A percentile compares a stretch with the other conserved stretches of the same genome.
These are phyloP conservation scores for Lepidostoma basale DNA, from an alignment of 1,140 invertebrate species.

Conservation along the genomic window DNA sequence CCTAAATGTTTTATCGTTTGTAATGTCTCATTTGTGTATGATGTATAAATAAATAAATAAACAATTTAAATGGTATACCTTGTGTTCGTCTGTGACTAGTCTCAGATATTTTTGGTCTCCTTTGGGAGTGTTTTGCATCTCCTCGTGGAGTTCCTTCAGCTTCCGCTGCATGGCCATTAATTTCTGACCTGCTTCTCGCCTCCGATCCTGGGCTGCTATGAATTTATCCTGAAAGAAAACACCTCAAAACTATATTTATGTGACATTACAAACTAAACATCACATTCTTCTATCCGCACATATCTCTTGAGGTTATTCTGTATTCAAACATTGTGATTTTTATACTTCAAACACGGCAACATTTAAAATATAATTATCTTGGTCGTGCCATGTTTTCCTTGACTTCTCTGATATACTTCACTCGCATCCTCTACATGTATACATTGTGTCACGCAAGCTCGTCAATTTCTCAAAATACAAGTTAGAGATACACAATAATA, in stretches of 20 bases:
- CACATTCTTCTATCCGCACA: background rate
- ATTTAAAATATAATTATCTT: no score
- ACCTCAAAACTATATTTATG: background rate
- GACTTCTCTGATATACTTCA: no score
- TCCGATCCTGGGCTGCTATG: constrained; percentile 64
- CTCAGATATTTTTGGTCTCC: constrained; percentile 71
- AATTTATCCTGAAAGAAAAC: constrained; percentile 59
- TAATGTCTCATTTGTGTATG: no score
- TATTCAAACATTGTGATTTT: no score
- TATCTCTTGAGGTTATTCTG: no score
- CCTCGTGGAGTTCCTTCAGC: constrained; percentile 68
- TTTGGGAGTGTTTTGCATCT: constrained; percentile 71
- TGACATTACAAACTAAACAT: background rate
- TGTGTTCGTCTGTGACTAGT: constrained; percentile 59
- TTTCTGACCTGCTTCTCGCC: constrained; percentile 63
- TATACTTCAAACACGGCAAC: no score
- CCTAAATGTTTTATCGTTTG: no score
- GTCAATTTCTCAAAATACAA: no score
- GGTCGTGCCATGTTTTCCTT: no score
- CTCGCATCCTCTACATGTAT: no score
- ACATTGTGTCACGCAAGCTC: no score
- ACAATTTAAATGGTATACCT: constrained; percentile 48
- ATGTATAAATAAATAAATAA: constrained; percentile 2
- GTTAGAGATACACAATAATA: no score
- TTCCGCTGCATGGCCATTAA: constrained; percentile 64